Base-by-base conservation (phyloP, 2,888 invertebrate species). In the Rhaphigaster nebulosa region DNA sequence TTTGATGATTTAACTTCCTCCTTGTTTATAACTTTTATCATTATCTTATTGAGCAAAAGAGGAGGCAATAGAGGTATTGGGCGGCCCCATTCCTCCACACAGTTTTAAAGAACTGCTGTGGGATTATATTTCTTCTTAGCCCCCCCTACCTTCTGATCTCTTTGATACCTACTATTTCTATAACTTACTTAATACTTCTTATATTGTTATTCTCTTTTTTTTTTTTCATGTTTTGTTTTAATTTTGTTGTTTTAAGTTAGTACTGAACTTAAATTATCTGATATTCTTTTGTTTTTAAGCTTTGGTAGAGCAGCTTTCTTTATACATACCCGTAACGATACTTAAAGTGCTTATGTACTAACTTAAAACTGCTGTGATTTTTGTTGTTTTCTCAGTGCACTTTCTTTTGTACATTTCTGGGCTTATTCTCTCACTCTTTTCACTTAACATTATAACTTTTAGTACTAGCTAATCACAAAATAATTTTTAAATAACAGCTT, bases 101-200 rank as follows among this genome's bases (percentile, higher is more conserved):
- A 90, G 90, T 56, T 34, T 34, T n/a, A 29, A 84, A 88, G 10
- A 60, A 60, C 87, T 90, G 90, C 29, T 50, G 90, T 90, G 90
- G 87, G 87, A 45, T 89, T 90, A 87, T 70, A 70, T 88, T 60
- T 89, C 91, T 91, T 91, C 91, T 91, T 50, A 87, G 65, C 89
- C 91, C 91, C 91, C 91, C 91, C 87, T 91, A 89, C 91, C 91
- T 91, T 91, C 91, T 91, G 91, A 91, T 91, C 91, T 91, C 91
- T 91, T 91, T 87, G 91, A 80, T 91, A 89, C 34, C 80, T 91
- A 89, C 34, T 90, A 90, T 90, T 90, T 56, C 54, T 88, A 88
- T 56, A 54, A 88, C 60, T 50, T 88, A 60, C 50, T 88, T 88
- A 80, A 45, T 84, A 45, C 13, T 84, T 45, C 84, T 84, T 76